A percentile compares a stretch with the other conserved stretches of the same genome.
These are phyloP conservation scores for Chiroxiphia lanceolata DNA, from an alignment of 2,797 vertebrate species.

Conservation along the genomic window DNA sequence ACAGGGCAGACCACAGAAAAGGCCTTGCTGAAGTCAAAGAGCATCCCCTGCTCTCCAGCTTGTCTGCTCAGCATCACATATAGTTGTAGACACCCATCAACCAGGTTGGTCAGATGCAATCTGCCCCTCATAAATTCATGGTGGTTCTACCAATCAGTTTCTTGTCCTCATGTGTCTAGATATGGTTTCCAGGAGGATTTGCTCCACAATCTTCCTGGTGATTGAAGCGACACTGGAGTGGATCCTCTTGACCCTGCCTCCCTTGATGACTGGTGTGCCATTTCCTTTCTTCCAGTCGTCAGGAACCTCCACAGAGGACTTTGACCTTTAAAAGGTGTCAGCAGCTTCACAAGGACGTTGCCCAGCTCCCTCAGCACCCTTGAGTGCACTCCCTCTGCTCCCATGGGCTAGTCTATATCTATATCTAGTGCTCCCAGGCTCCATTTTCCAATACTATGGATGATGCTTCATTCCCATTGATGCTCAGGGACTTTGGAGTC, in stretches of 20 bases:
- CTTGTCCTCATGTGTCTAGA: not conserved
- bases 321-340: not conserved
- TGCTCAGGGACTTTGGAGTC: not conserved
- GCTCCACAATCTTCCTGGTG: not conserved
- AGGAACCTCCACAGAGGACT: not conserved
- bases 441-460: not conserved
- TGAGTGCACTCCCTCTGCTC: not conserved
- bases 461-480: not conserved
- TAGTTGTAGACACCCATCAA: not conserved
- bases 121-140: not conserved
- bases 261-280: not conserved
- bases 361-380: not conserved
- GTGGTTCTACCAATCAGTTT: not conserved
- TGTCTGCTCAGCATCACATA: not conserved
- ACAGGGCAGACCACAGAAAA: not conserved
- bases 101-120: not conserved
- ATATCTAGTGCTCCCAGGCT: not conserved
- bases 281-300: not conserved
- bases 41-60: not conserved
- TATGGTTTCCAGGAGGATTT: not conserved
- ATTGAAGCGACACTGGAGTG: not conserved
- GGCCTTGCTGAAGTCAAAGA: not conserved
- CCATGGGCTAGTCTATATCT: not conserved
- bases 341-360: not conserved
- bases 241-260: not conserved